Percentiles rank a stretch among this genome's conserved stretches.
Evolutionary conservation across 2,113 vertebrate species (phyloP).

Genomic region (Serinus canaria): DNA sequence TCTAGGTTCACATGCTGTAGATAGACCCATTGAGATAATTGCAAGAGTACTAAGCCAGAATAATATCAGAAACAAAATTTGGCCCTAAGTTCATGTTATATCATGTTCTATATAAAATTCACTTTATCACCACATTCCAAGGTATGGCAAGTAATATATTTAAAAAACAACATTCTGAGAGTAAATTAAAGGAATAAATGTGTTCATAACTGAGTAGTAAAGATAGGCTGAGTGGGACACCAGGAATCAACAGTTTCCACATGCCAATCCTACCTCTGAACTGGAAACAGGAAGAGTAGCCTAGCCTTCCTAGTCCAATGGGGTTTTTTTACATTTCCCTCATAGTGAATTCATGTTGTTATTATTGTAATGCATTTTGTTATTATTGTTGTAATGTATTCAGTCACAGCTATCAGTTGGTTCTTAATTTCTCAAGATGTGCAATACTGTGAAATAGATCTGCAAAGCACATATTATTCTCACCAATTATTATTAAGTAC

Average conservation of each 20-base stretch:
- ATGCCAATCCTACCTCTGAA: not conserved
- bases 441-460: not conserved
- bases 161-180: not conserved
- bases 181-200: not conserved
- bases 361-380: not conserved
- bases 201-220: not conserved
- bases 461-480: not conserved
- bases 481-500: not conserved
- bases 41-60: not conserved
- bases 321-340: rapidly evolving
- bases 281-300: not conserved
- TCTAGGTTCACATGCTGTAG: not conserved
- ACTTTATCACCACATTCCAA: not conserved
- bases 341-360: not conserved
- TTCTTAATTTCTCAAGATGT: not conserved
- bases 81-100: not conserved
- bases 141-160: not conserved
- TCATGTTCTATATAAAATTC: not conserved
- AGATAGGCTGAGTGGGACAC: not conserved
- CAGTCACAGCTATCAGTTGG: not conserved
- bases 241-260: not conserved
- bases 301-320: not conserved
- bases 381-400: not conserved
- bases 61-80: not conserved
- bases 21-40: not conserved